These are phyloP conservation scores for Leptobrachium ailaonicum DNA, from an alignment of 2,113 vertebrate genomes.

Conservation along the genomic window DNA sequence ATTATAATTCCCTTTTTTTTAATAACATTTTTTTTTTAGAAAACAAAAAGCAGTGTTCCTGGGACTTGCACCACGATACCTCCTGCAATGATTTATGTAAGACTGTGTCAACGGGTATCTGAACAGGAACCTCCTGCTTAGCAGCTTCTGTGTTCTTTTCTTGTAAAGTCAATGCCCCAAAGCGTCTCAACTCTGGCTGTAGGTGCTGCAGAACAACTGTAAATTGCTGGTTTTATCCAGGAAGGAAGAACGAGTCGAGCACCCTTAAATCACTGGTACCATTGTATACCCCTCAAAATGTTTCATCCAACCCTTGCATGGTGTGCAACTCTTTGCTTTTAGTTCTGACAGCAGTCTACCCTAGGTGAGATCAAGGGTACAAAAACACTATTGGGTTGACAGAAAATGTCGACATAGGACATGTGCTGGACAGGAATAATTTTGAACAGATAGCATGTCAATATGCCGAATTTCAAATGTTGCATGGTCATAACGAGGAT, in stretches of 20 bases:
- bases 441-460: no score
- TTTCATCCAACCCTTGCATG: no score
- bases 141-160: constrained; percentile 34
- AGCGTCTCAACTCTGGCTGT: background rate
- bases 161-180: background rate
- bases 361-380: no score
- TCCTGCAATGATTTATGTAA: background rate
- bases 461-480: no score
- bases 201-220: background rate
- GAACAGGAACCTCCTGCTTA: background rate
- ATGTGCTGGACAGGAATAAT: no score
- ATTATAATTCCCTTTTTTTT: constrained; percentile 60
- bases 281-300: no score
- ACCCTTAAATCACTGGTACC: no score
- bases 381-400: no score
- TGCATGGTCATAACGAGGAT: no score
- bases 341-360: no score
- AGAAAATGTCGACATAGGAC: no score
- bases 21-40: constrained; percentile 56
- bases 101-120: background rate
- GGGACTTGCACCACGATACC: background rate
- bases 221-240: constrained; percentile 4
- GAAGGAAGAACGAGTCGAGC: background rate
- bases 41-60: constrained; percentile 33
- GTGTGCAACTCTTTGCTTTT: no score